Evolutionary conservation across 2,797 vertebrate genomes (phyloP), one percentile per base, ranked within the genome.

Genomic region (Enteromius paludinosus): DNA sequence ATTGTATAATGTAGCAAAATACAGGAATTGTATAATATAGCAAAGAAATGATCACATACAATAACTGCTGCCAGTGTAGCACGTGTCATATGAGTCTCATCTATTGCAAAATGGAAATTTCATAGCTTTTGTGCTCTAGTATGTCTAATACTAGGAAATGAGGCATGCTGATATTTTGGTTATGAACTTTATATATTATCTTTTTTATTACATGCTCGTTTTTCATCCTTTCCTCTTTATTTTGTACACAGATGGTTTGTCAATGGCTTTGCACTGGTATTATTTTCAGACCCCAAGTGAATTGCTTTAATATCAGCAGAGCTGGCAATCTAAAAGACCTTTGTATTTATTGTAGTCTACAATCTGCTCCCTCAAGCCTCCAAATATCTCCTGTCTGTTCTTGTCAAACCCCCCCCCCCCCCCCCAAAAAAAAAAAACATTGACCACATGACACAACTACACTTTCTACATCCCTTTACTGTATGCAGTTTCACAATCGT

Each of bases 291-390:
- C 78, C 86, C 86, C 73, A 47, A 11, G 75, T 82, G 85, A 15
- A 20, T 82, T 78, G 64, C 14, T 64, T 79, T 83, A 86, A 86
- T 85, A 85, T 83, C 83, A 69, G 66, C 54, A 76, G 35, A 33
- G 61, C 47, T 76, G 64, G 49, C 41, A 47, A 69, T 72, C 62
- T 45, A 69, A 71, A 78, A 79, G 45, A 56, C 47, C 30, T n/a
- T 43, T 8, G 17, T 30, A 52, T 78, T 72, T 66, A 49, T 41
- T 65, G 59, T 71, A 33, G 20, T 52, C 18, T 59, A 73, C 66
- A 28, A 33, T 64, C 30, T 75, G 30, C 35, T 77, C 68, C 33
- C 23, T 41, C 59, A 72, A 83, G 30, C 54, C 25, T 47, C 23
- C 17, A 43, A 83, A 64, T 52, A 81, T 72, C 28, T 64, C 66